Conservation (phyloP, 1,140 invertebrate species). For the Saccostrea glomerata region DNA sequence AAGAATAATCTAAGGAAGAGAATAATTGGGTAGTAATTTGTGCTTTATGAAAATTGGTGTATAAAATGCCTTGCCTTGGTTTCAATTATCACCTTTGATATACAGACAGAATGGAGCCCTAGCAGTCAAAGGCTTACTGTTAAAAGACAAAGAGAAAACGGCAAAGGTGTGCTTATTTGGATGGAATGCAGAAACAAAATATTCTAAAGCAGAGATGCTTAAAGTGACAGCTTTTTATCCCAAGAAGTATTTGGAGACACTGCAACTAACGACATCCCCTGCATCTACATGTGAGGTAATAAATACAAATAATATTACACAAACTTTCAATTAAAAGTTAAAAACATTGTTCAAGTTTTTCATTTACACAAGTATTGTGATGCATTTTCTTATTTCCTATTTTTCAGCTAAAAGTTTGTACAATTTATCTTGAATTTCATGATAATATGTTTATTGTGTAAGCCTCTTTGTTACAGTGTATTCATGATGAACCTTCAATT, state of each 20-base stretch:
- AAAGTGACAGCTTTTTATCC: conserved; percentile 22
- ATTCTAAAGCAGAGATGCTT: background rate
- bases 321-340: too few relatives aligned
- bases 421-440: background rate
- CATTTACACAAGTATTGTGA: too few relatives aligned
- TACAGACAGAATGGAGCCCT: background rate
- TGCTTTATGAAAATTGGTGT: background rate
- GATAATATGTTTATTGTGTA: too few relatives aligned
- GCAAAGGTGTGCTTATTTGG: conserved; percentile 28
- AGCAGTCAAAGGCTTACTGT: background rate
- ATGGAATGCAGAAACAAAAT: background rate
- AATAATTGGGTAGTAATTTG: too few relatives aligned
- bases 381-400: too few relatives aligned
- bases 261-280: background rate
- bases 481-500: background rate
- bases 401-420: background rate
- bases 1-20: too few relatives aligned
- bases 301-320: background rate
- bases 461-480: background rate
- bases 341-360: too few relatives aligned
- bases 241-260: background rate
- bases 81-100: background rate
- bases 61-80: background rate
- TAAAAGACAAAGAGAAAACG: background rate
- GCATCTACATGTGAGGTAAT: background rate